Base-by-base conservation (phyloP, 2,888 invertebrate species). In the Dryadula phaetusa region DNA sequence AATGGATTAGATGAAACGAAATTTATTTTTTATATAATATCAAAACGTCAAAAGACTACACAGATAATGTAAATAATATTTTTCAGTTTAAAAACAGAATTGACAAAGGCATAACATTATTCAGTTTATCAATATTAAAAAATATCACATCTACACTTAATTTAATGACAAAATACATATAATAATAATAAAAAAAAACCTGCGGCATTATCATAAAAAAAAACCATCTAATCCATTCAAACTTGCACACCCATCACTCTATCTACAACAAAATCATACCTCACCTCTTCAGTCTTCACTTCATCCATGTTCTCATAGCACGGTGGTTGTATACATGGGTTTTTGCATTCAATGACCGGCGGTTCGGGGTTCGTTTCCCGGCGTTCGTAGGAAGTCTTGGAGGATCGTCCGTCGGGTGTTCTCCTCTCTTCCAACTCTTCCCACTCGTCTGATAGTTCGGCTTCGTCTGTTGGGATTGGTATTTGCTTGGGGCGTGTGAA, bases 171-270 rank as follows among this genome's bases (percentile, higher is more conserved):
- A 28, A 49, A 28, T 28, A n/a, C n/a, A 49, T 16, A 28, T 1
- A 20, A 46, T 22, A 47, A 6, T 8, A 25, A 25, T 25, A 14
- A 40, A n/a, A n/a, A n/a, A 42, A 42, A 1, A 47, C 12, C 37
- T 37, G 37, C 12, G 37, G 37, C 37, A 37, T 12, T 2, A 37
- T 37, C n/a, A n/a, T n/a, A n/a, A 37, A 3, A 32, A 7, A 28
- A 28, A 56, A 20, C n/a, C 37, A 58, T 64, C 49, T 58, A 58
- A 65, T 49, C 46, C 47, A 66, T 70, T 94, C 93, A 97, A 82
- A 97, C 97, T 92, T 97, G 97, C 76, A 97, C 97, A 81, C 97
- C 97, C 79, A 97, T 93, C 70, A 95, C 96, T 86, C 97, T 94
- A 90, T 97, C 97, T 74, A 97, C 96, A 74, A 97, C 96, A 87